phyloP scores from a whole-genome alignment of 2,113 vertebrate species.

The Muscicapa adusta region DNA sequence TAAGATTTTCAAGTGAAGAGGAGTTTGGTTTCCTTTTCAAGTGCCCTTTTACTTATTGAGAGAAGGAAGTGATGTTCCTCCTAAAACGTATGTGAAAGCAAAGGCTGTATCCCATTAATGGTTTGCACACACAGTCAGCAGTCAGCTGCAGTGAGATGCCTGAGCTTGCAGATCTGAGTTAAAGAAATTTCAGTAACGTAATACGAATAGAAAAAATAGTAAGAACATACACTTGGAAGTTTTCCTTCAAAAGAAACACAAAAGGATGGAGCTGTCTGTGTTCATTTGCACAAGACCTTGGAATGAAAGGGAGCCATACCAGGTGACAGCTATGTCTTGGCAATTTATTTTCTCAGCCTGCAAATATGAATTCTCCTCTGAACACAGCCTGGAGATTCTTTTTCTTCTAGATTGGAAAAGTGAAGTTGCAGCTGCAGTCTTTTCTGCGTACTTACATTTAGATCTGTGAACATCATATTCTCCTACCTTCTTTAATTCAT shows the following conservation, averaged over 20 bases:
- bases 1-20: constrained; percentile 12
- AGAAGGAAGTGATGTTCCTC: constrained; percentile 38
- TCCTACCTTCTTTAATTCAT: neutral
- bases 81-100: constrained; percentile 8
- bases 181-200: neutral
- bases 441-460: neutral
- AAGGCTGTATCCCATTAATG: neutral
- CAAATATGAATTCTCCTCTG: neutral
- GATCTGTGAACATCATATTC: neutral
- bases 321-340: neutral
- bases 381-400: neutral
- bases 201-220: neutral
- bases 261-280: neutral
- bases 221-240: neutral
- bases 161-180: constrained; percentile 46
- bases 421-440: neutral
- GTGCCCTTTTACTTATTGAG: constrained; percentile 14
- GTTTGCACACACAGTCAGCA: neutral
- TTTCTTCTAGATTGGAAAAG: neutral
- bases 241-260: neutral
- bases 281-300: neutral
- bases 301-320: neutral
- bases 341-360: neutral
- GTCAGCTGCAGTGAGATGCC: constrained; percentile 30
- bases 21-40: constrained; percentile 31